Evolutionary conservation across 2,113 vertebrate species (phyloP).

Genomic region (Hyaena hyaena): DNA sequence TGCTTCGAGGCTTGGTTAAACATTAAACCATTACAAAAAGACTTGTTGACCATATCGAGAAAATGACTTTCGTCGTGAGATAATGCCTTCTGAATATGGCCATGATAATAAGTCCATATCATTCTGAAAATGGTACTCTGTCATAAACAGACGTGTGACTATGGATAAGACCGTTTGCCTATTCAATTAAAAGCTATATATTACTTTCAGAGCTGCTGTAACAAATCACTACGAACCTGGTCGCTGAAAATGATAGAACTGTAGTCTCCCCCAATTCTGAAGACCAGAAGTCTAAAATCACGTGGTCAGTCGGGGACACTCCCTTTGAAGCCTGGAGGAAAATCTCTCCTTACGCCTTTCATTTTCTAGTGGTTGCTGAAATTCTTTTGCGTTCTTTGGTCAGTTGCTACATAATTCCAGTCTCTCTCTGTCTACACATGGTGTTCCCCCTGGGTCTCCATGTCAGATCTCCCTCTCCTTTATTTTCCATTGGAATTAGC

Average conservation of each 20-base stretch:
- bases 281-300: not conserved
- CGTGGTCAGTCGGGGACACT: not conserved
- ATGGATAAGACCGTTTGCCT: not conserved
- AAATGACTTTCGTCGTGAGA: not conserved
- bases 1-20: not conserved
- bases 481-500: not conserved
- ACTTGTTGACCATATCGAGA: not conserved
- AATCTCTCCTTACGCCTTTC: not conserved
- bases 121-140: not conserved
- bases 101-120: not conserved
- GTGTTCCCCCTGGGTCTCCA: not conserved
- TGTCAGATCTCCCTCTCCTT: not conserved
- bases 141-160: not conserved
- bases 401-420: not conserved
- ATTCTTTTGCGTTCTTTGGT: not conserved
- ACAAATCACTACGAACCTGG: not conserved
- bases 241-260: not conserved
- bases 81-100: not conserved
- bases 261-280: not conserved
- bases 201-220: not conserved
- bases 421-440: not conserved
- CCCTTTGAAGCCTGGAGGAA: not conserved
- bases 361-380: not conserved
- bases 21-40: not conserved
- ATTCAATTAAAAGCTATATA: not conserved